Base-by-base conservation (phyloP, 2,888 invertebrate genomes). In the Aelia acuminata region DNA sequence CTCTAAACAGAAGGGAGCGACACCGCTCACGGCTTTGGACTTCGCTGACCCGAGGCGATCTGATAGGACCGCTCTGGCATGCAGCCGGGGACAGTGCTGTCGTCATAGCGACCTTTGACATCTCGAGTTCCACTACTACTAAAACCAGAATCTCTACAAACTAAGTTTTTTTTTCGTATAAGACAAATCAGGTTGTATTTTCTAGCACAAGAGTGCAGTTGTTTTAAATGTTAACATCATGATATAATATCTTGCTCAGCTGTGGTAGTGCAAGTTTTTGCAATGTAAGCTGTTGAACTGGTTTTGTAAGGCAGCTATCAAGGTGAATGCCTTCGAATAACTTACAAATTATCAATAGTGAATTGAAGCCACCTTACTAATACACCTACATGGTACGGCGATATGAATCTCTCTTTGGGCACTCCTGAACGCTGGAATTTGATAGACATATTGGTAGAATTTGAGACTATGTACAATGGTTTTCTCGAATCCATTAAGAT, bases 71-170 rank as follows among this genome's bases (percentile, higher is more conserved):
- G 15, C 31, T n/a, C n/a, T 39, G 80, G 80, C 80, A 80, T 43
- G 80, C 43, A 43, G 39, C 39, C 22, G 5, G 75, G 1, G 75
- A 43, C 80, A 80, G 11, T 47, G 4, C 11, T 80, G 43, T 47
- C 80, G 80, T n/a, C 80, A 80, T 35, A 3, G n/a, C n/a, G 43
- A 39, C 80, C 80, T 13, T n/a, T 43, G 80, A 80, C 80, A 39
- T 47, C 80, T 80, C 20, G 39, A 3, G 4, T n/a, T n/a, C 43
- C 22, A 35, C n/a, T n/a, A 39, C 18, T 80, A 47, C n/a, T 39
- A 47, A 11, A 47, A 43, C 80, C 43, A 0, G 39, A 43, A 35
- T 5, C 0, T 70, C 15, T 31, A 20, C 31, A 70, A 70, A 20
- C 31, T 18, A 35, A 35, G 31, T 70, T 31, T 18, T 35, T 10